Percentiles rank a stretch among this genome's conserved stretches.
Conservation (phyloP, 2,888 invertebrate species). For the Portevinia maculata region DNA sequence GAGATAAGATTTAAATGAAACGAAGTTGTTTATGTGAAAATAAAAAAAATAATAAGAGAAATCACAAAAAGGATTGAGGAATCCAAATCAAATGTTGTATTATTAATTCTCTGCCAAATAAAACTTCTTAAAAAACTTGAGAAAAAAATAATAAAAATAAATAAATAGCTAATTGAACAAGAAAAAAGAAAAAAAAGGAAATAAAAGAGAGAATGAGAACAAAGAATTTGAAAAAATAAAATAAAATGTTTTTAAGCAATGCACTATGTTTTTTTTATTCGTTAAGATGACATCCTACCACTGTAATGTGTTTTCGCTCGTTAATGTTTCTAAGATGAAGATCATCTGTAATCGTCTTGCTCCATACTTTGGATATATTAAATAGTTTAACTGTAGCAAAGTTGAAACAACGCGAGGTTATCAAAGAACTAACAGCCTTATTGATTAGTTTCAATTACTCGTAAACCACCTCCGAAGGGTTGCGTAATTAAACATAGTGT, state of each 20-base stretch:
- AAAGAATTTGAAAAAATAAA: slow-evolving; percentile 8
- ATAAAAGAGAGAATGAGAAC: not conserved
- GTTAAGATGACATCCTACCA: no score
- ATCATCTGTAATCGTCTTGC: no score
- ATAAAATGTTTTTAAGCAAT: slow-evolving; percentile 34
- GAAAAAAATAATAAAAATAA: slow-evolving; percentile 15
- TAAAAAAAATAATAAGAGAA: slow-evolving; percentile 10
- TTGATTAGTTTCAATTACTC: no score
- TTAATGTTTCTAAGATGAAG: no score
- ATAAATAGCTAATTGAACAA: not conserved
- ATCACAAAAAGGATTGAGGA: not conserved
- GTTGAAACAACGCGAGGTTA: no score
- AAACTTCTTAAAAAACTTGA: slow-evolving; percentile 18
- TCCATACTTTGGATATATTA: no score
- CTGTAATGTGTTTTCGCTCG: no score
- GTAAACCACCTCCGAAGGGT: no score
- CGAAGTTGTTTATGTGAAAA: slow-evolving; percentile 50
- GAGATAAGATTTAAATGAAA: slow-evolving; percentile 36
- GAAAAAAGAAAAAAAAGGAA: not conserved
- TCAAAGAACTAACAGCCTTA: no score
- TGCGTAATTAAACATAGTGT: no score
- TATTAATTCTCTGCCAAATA: slow-evolving; percentile 5
- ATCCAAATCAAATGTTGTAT: slow-evolving; percentile 3
- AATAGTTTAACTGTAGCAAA: no score
- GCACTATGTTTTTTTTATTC: not conserved